phyloP scores from a whole-genome alignment of 30 jellyfish, hydroid and myxozoan species.

The Turritopsis rubra region DNA sequence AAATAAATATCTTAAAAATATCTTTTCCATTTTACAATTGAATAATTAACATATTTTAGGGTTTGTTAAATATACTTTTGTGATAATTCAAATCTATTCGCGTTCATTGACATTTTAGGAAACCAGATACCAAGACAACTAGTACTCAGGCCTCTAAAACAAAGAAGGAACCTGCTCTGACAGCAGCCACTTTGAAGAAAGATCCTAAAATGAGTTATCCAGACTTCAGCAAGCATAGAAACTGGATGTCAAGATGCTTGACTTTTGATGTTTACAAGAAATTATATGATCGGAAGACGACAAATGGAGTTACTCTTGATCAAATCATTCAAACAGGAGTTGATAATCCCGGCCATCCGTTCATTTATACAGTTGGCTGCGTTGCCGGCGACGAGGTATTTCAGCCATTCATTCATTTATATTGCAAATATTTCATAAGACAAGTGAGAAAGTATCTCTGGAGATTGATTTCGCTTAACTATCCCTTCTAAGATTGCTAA shows the following conservation, averaged over 20 bases:
- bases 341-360: constrained; percentile 88
- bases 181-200: not conserved
- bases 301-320: constrained; percentile 68
- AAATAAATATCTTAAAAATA: no score
- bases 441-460: no score
- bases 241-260: constrained; percentile 80
- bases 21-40: no score
- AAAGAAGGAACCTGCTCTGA: not conserved
- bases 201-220: constrained; percentile 40
- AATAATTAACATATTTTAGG: no score
- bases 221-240: constrained; percentile 59
- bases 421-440: not conserved
- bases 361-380: constrained; percentile 57
- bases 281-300: constrained; percentile 52
- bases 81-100: no score
- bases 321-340: constrained; percentile 49
- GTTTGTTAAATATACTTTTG: no score
- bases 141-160: not conserved
- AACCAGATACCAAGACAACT: not conserved
- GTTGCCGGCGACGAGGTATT: constrained; percentile 77
- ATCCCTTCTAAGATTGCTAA: no score
- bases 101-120: not conserved
- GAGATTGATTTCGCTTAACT: no score
- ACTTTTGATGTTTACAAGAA: constrained; percentile 55
- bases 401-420: not conserved